Percentiles rank a stretch among this genome's conserved stretches.
phyloP scores from a whole-genome alignment of 35 echinoderm and acorn worm species.

The Apostichopus japonicus region DNA sequence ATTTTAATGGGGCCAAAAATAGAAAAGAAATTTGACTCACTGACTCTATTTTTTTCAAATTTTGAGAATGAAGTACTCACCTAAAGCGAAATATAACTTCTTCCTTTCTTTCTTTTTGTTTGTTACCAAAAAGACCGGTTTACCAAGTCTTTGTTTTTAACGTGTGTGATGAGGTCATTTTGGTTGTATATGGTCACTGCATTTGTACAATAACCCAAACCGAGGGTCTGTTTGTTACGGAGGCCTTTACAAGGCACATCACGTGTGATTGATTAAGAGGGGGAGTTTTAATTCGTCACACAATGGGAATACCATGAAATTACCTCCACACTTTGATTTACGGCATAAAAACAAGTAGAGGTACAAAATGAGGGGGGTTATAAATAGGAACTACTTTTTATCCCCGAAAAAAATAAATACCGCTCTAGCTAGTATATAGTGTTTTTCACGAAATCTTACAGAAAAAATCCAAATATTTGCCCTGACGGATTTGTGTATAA shows the following conservation, averaged over 20 bases:
- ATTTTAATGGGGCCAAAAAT: too few relatives aligned
- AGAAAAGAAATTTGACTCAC: too few relatives aligned
- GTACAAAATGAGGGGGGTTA: neutral
- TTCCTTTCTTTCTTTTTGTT: neutral
- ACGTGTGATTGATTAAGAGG: neutral
- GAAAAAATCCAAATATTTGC: too few relatives aligned
- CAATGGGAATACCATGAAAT: conserved; percentile 4
- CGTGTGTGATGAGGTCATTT: neutral
- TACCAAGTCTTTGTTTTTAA: neutral
- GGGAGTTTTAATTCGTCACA: neutral
- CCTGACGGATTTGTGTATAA: too few relatives aligned
- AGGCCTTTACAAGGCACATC: neutral
- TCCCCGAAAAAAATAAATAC: neutral
- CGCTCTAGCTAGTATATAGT: neutral
- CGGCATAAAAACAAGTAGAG: neutral
- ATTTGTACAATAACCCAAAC: neutral
- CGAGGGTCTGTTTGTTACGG: neutral
- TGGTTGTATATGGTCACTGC: neutral
- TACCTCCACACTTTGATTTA: neutral
- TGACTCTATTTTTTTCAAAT: too few relatives aligned
- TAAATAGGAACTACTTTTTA: too few relatives aligned
- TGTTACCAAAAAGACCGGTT: neutral
- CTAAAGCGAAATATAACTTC: too few relatives aligned
- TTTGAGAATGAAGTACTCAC: too few relatives aligned
- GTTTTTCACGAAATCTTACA: too few relatives aligned